Conservation (phyloP, 2,113 vertebrate species). For the Dipodomys ordii region DNA sequence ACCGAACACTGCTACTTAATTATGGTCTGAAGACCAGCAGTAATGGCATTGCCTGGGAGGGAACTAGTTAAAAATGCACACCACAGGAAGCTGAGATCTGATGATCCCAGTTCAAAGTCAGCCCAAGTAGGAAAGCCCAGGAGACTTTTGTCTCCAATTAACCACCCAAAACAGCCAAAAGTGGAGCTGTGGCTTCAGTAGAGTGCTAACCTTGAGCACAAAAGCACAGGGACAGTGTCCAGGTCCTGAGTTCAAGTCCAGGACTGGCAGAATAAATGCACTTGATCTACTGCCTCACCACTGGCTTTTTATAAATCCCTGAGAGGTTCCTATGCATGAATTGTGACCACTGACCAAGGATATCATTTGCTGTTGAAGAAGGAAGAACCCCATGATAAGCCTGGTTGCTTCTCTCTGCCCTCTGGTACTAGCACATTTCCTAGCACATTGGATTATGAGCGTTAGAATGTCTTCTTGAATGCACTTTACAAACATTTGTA, state of each 20-base stretch:
- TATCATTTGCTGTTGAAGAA: neutral
- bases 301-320: neutral
- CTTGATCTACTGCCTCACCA: neutral
- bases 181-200: too few relatives aligned
- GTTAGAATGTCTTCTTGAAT: slow-evolving; percentile 15
- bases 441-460: neutral
- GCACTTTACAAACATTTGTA: too few relatives aligned
- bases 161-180: too few relatives aligned
- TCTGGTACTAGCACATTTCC: neutral
- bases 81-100: too few relatives aligned
- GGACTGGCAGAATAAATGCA: too few relatives aligned
- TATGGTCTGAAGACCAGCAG: neutral
- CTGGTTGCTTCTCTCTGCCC: neutral
- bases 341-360: neutral
- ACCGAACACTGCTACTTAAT: neutral
- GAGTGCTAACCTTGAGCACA: too few relatives aligned
- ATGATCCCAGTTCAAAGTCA: too few relatives aligned
- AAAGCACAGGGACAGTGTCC: too few relatives aligned
- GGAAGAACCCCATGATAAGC: neutral
- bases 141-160: too few relatives aligned
- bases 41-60: neutral
- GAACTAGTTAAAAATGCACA: neutral
- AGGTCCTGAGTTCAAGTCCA: too few relatives aligned
- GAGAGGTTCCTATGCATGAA: neutral
- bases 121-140: too few relatives aligned